Conservation (phyloP, 2,888 invertebrate genomes). For the Hypomecis atomaria region DNA sequence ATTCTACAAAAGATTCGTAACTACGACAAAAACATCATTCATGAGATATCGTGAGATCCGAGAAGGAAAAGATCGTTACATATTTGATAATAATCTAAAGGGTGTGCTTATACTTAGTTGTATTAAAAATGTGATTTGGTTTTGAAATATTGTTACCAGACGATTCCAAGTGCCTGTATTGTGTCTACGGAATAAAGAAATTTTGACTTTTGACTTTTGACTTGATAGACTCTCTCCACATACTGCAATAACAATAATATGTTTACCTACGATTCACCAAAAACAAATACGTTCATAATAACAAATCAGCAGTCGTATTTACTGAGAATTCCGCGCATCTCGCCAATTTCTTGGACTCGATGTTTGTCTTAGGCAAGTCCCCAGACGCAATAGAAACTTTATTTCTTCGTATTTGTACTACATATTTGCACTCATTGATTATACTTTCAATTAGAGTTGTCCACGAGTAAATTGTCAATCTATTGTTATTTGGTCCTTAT, state of each 20-base stretch:
- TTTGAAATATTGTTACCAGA: too few relatives aligned
- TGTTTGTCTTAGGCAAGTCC: slow-evolving; percentile 38
- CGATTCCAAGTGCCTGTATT: too few relatives aligned
- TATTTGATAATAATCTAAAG: too few relatives aligned
- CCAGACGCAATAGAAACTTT: slow-evolving; percentile 35
- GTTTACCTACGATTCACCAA: slow-evolving; percentile 19
- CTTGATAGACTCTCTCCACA: neutral
- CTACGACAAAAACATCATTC: neutral
- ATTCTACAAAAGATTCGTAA: neutral
- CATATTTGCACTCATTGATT: slow-evolving; percentile 23
- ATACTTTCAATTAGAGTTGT: slow-evolving; percentile 29
- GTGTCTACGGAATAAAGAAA: too few relatives aligned
- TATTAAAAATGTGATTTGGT: too few relatives aligned
- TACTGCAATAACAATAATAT: slow-evolving; percentile 10
- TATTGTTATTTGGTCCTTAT: slow-evolving; percentile 4
- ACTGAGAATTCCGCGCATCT: slow-evolving; percentile 18
- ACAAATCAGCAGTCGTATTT: slow-evolving; percentile 21
- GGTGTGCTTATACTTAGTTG: too few relatives aligned
- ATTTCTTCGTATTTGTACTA: slow-evolving; percentile 22
- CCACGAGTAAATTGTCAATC: slow-evolving; percentile 10
- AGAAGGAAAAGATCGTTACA: neutral
- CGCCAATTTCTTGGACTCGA: slow-evolving; percentile 18
- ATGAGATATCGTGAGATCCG: neutral
- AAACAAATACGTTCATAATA: slow-evolving; percentile 22
- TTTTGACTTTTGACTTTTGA: too few relatives aligned